Base-by-base conservation (phyloP, 2,797 vertebrate species). In the Phrynocephalus guinanensis region DNA sequence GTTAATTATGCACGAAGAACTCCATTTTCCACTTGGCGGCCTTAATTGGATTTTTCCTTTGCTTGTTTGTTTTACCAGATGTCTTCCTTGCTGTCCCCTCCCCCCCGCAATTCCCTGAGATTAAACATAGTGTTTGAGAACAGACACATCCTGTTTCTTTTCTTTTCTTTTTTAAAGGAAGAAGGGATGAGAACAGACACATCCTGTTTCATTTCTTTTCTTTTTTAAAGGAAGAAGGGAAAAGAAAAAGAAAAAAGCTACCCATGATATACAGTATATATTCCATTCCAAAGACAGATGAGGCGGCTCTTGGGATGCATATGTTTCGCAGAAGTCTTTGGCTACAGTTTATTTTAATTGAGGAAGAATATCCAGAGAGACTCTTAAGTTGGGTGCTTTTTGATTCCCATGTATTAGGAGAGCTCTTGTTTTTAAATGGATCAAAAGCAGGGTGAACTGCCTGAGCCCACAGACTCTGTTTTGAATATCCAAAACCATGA, bases 31-130 rank as follows among this genome's bases (percentile, higher is more conserved):
- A 88, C 83, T 68, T 18, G 52, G 38, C 1, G 3, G 79, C 86
- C 84, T 83, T 85, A 73, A 93, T 90, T 80, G 90, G 67, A 63
- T 86, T 30, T 73, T 26, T 71, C n/a, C 76, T 91, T 75, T 86
- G 72, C 44, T 67, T 77, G 26, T 78, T 85, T 85, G 83, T 92
- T 93, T 71, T 89, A 76, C 77, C 84, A 87, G 83, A 76, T 28
- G 33, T 88, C 80, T 87, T 28, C 73, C 26, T 38, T 60, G 66
- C 28, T 66, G 15, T 4, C 18, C 20, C 6, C 13, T 11, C 52
- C 13, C 13, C 52, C 52, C 13, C 52, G 1, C 56, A 71, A 0
- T 88, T 6, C 16, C 22, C 9, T 86, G 38, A 60, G 90, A 16
- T 44, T 75, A 88, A 13, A 7, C 66, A 85, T 44, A 28, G 30